Percentiles rank a stretch among this genome's conserved stretches.
phyloP scores from a whole-genome alignment of 2,113 vertebrate species.

The Carollia perspicillata region DNA sequence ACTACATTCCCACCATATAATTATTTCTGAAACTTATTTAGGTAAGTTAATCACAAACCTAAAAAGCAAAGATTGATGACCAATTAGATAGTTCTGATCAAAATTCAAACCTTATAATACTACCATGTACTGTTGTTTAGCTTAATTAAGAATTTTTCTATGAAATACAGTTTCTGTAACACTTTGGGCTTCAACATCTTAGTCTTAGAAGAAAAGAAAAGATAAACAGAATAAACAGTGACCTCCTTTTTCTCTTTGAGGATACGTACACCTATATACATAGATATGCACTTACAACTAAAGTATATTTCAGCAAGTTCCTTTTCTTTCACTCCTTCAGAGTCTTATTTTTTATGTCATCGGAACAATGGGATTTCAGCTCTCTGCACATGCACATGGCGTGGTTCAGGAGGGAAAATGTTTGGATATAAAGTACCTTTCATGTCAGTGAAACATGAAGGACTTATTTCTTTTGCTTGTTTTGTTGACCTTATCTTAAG shows the following conservation, averaged over 20 bases:
- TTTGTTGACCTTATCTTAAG: conserved; percentile 6
- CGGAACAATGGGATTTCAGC: neutral
- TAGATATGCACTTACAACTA: neutral
- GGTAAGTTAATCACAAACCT: neutral
- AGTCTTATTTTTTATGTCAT: neutral
- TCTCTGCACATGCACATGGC: neutral
- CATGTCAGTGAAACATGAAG: conserved; percentile 13
- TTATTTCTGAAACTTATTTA: neutral
- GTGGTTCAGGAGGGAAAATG: neutral
- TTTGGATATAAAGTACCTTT: neutral
- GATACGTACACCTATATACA: neutral
- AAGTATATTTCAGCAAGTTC: neutral
- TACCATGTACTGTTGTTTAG: neutral
- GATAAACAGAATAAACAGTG: neutral
- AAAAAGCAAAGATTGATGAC: neutral
- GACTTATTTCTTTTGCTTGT: neutral
- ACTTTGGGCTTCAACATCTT: neutral
- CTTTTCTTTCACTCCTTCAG: neutral
- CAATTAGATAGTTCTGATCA: neutral
- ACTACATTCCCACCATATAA: too few relatives aligned
- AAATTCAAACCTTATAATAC: neutral
- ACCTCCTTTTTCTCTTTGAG: neutral
- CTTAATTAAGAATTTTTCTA: neutral
- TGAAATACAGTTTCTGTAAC: neutral
- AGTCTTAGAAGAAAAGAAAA: conserved; percentile 33